A percentile compares a stretch with the other conserved stretches of the same genome.
Conservation (phyloP, 2,797 vertebrate species). For the Eurystomus glaucurus region DNA sequence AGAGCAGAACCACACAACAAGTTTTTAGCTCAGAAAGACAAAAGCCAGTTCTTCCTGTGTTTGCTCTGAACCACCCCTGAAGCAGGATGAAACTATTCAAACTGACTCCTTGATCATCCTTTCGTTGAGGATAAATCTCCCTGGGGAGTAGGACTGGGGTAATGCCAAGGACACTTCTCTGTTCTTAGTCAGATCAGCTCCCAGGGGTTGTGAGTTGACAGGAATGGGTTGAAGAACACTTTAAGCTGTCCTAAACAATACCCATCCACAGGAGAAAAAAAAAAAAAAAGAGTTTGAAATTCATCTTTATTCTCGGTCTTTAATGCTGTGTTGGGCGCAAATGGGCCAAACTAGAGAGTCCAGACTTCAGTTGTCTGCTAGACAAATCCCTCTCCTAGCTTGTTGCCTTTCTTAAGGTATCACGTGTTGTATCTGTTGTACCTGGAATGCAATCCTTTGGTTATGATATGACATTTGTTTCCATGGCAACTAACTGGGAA, state of each 20-base stretch:
- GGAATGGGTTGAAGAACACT: not conserved
- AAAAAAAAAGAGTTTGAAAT: not conserved
- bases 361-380: not conserved
- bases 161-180: not conserved
- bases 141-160: not conserved
- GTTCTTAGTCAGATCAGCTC: not conserved
- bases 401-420: not conserved
- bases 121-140: not conserved
- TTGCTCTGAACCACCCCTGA: not conserved
- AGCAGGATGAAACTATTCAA: not conserved
- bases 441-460: slow-evolving; percentile 4
- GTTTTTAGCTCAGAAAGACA: not conserved
- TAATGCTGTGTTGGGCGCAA: not conserved
- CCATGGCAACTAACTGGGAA: slow-evolving; percentile 64
- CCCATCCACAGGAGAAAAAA: not conserved
- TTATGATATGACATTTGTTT: slow-evolving; percentile 61
- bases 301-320: not conserved
- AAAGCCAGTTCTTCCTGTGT: not conserved
- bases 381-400: not conserved
- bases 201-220: not conserved
- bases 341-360: not conserved
- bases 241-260: not conserved
- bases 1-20: not conserved
- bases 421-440: not conserved
- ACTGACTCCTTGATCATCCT: not conserved